These are phyloP conservation scores for Drosophila albomicans DNA, from an alignment of 1,140 invertebrate genomes.

Conservation along the genomic window DNA sequence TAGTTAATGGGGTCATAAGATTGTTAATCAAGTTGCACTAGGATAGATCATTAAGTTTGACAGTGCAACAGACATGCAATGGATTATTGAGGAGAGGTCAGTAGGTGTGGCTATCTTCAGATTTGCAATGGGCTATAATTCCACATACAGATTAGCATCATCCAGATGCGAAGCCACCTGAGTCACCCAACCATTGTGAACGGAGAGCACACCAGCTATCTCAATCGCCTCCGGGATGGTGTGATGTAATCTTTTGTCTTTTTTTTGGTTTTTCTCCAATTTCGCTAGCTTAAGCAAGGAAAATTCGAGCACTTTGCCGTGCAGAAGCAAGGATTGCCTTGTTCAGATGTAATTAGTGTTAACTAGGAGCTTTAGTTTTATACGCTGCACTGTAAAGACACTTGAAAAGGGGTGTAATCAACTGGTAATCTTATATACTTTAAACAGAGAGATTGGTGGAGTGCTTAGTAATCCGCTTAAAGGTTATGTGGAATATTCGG, in stretches of 20 bases:
- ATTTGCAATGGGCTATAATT: too few relatives aligned
- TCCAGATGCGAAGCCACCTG: constrained; percentile 99
- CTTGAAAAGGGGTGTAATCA: too few relatives aligned
- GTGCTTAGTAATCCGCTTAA: too few relatives aligned
- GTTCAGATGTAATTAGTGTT: constrained; percentile 3
- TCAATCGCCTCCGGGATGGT: constrained; percentile 91
- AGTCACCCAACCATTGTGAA: constrained; percentile 99
- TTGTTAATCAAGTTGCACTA: constrained; percentile 93
- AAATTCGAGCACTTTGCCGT: neutral
- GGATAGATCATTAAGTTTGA: constrained; percentile 99
- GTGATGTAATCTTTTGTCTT: neutral
- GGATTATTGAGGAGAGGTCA: too few relatives aligned
- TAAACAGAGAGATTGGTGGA: too few relatives aligned
- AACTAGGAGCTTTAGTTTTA: too few relatives aligned
- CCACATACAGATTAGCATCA: constrained; percentile 92
- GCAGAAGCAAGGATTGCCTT: neutral
- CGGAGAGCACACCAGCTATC: constrained; percentile 94
- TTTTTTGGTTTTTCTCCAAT: neutral
- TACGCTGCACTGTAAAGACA: too few relatives aligned
- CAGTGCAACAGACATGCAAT: constrained; percentile 87
- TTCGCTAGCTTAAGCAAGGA: neutral
- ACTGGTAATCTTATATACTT: too few relatives aligned
- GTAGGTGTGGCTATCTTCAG: too few relatives aligned
- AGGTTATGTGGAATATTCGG: too few relatives aligned
- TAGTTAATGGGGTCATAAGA: too few relatives aligned